These are phyloP conservation scores for Grus americana DNA, from an alignment of 2,113 vertebrate species.

Conservation along the genomic window DNA sequence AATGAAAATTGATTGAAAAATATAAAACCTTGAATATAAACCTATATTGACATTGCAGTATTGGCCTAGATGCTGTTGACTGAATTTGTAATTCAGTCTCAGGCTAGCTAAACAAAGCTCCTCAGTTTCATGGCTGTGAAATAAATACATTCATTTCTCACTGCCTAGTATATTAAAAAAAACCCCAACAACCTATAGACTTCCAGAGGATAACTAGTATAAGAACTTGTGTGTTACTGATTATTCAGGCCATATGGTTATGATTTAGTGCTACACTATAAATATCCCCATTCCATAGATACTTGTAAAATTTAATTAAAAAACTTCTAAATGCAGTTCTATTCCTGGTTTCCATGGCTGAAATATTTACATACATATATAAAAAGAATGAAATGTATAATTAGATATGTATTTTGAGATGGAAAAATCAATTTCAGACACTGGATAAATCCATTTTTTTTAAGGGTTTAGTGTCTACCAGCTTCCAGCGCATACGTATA, in stretches of 20 bases:
- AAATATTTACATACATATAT: background rate
- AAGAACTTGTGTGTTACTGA: background rate
- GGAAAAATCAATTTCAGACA: background rate
- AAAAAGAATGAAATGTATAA: background rate
- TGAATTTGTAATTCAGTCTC: background rate
- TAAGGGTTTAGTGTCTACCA: background rate
- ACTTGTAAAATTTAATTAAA: background rate
- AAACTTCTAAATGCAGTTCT: background rate
- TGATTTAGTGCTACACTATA: background rate
- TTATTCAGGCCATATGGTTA: background rate
- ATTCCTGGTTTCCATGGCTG: background rate
- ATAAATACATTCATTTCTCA: background rate
- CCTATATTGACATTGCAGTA: fast-evolving
- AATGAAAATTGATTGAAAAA: background rate
- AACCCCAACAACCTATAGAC: background rate
- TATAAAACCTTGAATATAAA: background rate
- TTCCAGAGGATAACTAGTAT: background rate
- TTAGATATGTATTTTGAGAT: background rate
- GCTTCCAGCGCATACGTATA: background rate
- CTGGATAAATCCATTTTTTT: background rate
- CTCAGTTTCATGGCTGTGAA: background rate
- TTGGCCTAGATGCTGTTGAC: background rate
- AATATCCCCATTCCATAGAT: background rate
- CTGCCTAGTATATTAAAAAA: background rate
- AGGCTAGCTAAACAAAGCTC: background rate